phyloP scores from a whole-genome alignment of 1,140 invertebrate genomes.

The Drosophila lini region DNA sequence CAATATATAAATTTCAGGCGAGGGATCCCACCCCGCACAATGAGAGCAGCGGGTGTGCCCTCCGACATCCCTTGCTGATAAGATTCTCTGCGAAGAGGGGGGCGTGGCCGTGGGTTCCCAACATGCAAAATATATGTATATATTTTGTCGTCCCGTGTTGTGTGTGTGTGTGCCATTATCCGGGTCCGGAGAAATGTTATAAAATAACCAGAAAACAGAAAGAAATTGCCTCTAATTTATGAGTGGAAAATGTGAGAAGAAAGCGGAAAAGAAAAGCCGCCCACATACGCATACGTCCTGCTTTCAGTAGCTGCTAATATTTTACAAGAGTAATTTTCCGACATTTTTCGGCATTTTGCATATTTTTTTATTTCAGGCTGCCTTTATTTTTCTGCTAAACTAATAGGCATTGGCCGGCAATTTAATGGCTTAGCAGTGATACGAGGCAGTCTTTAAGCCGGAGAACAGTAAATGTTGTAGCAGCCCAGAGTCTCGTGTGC shows the following conservation, averaged over 20 bases:
- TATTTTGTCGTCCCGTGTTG: constrained; percentile 20
- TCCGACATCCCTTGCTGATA: constrained; percentile 55
- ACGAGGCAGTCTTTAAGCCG: constrained; percentile 46
- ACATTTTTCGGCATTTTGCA: constrained; percentile 3
- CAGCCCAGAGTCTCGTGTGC: constrained; percentile 9
- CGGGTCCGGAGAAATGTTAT: constrained; percentile 27
- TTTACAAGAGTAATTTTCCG: constrained; percentile 57
- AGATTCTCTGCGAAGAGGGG: constrained; percentile 15
- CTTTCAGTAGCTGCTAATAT: constrained; percentile 52
- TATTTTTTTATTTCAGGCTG: neutral
- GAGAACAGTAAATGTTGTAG: constrained; percentile 26
- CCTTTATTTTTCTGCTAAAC: constrained; percentile 12
- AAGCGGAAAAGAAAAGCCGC: constrained; percentile 2
- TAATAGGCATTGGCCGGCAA: constrained; percentile 44
- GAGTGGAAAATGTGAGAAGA: constrained; percentile 41
- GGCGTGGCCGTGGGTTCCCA: neutral
- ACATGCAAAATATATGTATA: constrained; percentile 51
- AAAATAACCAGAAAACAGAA: constrained; percentile 31
- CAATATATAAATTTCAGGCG: constrained; percentile 71
- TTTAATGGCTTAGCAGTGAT: constrained; percentile 61
- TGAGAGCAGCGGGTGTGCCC: constrained; percentile 30
- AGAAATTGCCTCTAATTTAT: constrained; percentile 68
- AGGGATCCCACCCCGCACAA: constrained; percentile 36
- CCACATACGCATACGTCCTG: constrained; percentile 16
- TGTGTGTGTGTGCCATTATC: constrained; percentile 38